These are phyloP conservation scores for Hucho hucho DNA, from an alignment of 2,113 vertebrate species.

Conservation along the genomic window DNA sequence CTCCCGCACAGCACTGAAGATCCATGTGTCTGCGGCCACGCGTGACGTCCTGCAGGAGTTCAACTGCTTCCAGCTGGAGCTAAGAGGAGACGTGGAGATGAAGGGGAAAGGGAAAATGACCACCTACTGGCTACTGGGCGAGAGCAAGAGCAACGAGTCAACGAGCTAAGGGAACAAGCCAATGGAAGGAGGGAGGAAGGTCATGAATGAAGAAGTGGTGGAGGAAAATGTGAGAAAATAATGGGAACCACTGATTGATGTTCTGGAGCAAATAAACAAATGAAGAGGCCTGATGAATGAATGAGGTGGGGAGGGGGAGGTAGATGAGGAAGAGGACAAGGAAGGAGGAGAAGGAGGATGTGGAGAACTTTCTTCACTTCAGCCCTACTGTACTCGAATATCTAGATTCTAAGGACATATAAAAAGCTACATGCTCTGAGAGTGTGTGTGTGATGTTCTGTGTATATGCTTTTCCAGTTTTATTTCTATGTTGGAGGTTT, in stretches of 20 bases:
- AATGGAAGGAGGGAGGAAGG: not conserved
- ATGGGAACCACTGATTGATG: not conserved
- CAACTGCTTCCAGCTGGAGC: conserved; percentile 80
- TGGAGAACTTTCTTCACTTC: not conserved
- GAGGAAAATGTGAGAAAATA: not conserved
- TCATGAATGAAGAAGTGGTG: not conserved
- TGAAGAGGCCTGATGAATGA: not conserved
- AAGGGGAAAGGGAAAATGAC: conserved; percentile 88
- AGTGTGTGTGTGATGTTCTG: not conserved
- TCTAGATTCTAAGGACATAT: not conserved
- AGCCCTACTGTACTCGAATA: not conserved
- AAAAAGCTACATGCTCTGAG: not conserved
- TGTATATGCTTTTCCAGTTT: not conserved
- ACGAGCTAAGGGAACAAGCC: conserved; percentile 28
- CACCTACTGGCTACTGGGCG: conserved; percentile 85
- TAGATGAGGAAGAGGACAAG: not conserved
- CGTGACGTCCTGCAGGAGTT: conserved; percentile 81
- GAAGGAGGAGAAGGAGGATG: not conserved
- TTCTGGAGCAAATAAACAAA: not conserved
- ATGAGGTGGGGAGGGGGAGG: not conserved
- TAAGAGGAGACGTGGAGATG: conserved; percentile 86
- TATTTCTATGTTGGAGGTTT: not conserved
- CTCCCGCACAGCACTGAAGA: conserved; percentile 78
- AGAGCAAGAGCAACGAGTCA: conserved; percentile 46
- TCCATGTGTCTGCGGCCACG: conserved; percentile 85